Percentiles rank a stretch among this genome's conserved stretches.
Evolutionary conservation across 2,797 vertebrate species (phyloP).

Genomic region (Coregonus suidteri): DNA sequence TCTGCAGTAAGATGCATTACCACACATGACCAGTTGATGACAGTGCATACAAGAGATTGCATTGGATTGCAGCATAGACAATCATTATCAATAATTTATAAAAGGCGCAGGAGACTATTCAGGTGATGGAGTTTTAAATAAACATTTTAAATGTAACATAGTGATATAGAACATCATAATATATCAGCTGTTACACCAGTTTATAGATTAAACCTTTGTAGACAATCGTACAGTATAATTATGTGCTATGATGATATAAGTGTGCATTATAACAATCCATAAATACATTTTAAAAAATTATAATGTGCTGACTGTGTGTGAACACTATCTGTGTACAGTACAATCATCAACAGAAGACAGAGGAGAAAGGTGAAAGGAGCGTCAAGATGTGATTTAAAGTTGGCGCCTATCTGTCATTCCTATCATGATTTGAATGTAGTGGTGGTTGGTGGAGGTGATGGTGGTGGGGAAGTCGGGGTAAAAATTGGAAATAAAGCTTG

Average conservation of each 20-base stretch:
- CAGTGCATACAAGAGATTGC: slow-evolving; percentile 17
- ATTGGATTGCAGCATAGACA: neutral
- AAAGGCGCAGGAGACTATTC: neutral
- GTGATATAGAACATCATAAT: neutral
- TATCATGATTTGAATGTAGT: neutral
- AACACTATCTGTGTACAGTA: neutral
- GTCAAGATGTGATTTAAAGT: neutral
- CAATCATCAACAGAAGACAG: neutral
- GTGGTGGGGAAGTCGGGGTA: neutral
- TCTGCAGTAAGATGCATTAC: slow-evolving; percentile 22
- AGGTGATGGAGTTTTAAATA: neutral
- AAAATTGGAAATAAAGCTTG: neutral
- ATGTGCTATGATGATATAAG: neutral
- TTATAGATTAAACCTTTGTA: neutral
- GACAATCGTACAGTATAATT: neutral
- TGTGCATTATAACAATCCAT: neutral
- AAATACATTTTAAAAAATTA: neutral
- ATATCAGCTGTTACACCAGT: neutral
- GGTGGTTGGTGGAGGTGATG: neutral
- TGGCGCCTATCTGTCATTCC: neutral
- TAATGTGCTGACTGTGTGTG: neutral
- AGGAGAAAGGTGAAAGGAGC: neutral
- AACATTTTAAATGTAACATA: neutral
- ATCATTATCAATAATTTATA: neutral
- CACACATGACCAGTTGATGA: slow-evolving; percentile 42